Evolutionary conservation across 30 jellyfish, hydroid and myxozoan genomes (phyloP).

Genomic region (Turritopsis dohrnii): DNA sequence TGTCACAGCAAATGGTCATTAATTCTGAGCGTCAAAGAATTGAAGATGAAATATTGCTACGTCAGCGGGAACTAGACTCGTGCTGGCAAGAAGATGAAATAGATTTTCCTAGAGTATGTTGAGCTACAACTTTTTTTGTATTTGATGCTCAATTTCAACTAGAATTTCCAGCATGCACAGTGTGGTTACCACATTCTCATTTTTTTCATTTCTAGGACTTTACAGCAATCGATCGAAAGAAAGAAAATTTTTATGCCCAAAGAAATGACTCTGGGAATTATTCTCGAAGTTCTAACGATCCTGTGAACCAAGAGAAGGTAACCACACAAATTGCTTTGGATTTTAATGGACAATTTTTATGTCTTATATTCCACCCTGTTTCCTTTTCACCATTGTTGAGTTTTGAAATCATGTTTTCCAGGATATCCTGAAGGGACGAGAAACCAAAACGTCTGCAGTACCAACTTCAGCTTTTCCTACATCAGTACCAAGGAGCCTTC

Average conservation of each 20-base stretch:
- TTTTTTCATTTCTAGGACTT: conserved; percentile 48
- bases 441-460: conserved; percentile 17
- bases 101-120: conserved; percentile 72
- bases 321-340: no score
- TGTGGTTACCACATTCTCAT: not conserved
- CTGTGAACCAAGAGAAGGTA: conserved; percentile 3
- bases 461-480: conserved; percentile 20
- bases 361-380: no score
- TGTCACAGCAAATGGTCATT: not conserved
- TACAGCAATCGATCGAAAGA: conserved; percentile 77
- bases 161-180: not conserved
- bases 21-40: conserved; percentile 37
- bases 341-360: no score
- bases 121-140: not conserved
- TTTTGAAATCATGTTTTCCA: not conserved
- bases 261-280: conserved; percentile 30
- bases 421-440: conserved; percentile 2
- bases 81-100: conserved; percentile 96
- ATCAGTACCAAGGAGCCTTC: not conserved
- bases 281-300: not conserved
- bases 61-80: conserved; percentile 78
- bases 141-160: not conserved
- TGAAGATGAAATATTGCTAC: conserved; percentile 75
- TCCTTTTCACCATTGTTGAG: not conserved
- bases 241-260: conserved; percentile 77